These are phyloP conservation scores for Cavia aperea DNA, from an alignment of 2,113 vertebrate species.

Conservation along the genomic window DNA sequence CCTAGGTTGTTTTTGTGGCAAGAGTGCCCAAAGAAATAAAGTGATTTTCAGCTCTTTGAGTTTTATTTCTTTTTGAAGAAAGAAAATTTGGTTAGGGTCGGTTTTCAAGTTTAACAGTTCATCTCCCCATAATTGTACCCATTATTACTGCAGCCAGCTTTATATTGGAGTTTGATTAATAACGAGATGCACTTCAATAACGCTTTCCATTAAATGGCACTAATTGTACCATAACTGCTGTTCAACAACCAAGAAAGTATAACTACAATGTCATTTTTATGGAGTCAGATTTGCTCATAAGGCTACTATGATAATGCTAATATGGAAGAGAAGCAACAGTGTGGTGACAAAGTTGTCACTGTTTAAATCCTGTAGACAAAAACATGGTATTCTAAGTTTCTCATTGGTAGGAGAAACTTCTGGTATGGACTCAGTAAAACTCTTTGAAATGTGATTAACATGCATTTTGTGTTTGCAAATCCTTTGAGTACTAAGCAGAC, in stretches of 20 bases:
- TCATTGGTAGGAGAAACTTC: background rate
- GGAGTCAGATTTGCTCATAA: conserved; percentile 63
- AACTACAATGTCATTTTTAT: conserved; percentile 65
- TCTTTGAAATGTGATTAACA: background rate
- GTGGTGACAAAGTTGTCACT: background rate
- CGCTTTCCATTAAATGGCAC: conserved; percentile 67
- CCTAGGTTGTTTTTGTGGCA: conserved; percentile 18
- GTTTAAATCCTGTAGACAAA: conserved; percentile 26
- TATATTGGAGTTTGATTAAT: conserved; percentile 71
- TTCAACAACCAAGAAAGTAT: conserved; percentile 70
- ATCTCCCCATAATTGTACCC: conserved; percentile 64
- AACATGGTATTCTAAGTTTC: background rate
- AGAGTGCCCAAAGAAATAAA: conserved; percentile 53
- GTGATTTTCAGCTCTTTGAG: conserved; percentile 58
- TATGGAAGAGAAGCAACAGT: conserved; percentile 17
- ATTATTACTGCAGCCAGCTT: conserved; percentile 64
- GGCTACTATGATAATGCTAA: conserved; percentile 41
- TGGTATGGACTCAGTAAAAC: background rate
- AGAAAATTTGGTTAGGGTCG: conserved; percentile 63
- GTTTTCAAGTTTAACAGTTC: conserved; percentile 67
- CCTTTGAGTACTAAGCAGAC: background rate
- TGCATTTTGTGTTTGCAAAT: background rate
- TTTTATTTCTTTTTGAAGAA: conserved; percentile 56
- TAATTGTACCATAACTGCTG: conserved; percentile 69
- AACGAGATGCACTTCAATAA: conserved; percentile 66